Conservation (phyloP, 1,140 invertebrate genomes). For the Musca domestica region DNA sequence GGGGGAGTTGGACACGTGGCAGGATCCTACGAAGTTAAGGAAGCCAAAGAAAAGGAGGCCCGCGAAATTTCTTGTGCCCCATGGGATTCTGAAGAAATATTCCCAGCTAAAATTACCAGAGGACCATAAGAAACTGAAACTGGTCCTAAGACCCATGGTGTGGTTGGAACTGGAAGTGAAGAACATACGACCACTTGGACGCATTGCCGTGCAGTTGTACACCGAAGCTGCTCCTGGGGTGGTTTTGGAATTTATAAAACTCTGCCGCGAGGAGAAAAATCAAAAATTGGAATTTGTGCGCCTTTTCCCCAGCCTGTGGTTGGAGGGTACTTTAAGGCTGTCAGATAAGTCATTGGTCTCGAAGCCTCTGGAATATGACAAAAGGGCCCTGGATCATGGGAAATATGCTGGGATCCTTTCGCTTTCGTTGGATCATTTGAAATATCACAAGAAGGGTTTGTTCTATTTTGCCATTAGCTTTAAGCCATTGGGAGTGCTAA, state of each 20-base stretch:
- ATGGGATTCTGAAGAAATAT: background rate
- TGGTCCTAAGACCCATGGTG: constrained; percentile 37
- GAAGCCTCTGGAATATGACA: constrained; percentile 42
- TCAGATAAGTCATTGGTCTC: constrained; percentile 14
- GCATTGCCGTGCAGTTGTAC: constrained; percentile 39
- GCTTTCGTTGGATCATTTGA: constrained; percentile 26
- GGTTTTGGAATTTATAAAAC: constrained; percentile 39
- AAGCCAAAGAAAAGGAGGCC: background rate
- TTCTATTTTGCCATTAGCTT: constrained; percentile 43
- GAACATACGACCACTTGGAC: constrained; percentile 35
- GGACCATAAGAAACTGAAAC: background rate
- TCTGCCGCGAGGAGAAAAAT: constrained; percentile 33
- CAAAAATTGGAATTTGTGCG: constrained; percentile 34
- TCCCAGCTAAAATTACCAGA: background rate
- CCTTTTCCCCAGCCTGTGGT: constrained; percentile 41
- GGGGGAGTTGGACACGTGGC: background rate
- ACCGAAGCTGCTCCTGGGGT: constrained; percentile 44
- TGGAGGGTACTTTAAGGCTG: constrained; percentile 35
- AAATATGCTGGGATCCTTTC: constrained; percentile 34
- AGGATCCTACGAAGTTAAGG: background rate
- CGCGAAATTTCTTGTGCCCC: background rate
- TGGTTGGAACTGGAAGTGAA: constrained; percentile 42
- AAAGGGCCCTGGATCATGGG: constrained; percentile 38
- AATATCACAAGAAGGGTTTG: constrained; percentile 31
- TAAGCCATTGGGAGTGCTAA: constrained; percentile 30